Evolutionary conservation across 64 coral and sea anemone species (phyloP), one percentile per base, ranked within the genome.

Genomic region (Montipora efflorescens): DNA sequence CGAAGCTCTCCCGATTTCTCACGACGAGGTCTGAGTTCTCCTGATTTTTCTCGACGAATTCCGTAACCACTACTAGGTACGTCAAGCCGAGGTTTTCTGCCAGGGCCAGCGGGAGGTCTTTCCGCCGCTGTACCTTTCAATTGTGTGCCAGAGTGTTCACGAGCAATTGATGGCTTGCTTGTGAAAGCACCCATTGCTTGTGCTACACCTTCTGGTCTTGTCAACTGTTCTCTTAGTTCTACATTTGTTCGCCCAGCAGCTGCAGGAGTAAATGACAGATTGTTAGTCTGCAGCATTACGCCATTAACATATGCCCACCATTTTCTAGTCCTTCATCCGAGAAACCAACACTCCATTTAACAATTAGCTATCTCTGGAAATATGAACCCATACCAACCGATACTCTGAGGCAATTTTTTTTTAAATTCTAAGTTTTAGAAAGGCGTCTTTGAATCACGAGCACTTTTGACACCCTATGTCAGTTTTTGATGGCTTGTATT

Each of bases 31-130:
- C 72, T 90, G 69, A 96, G 91, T 23, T 96, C 95, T 1, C 90
- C 95, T 2, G 95, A 97, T 74, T 97, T 97, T 49, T 98, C 96
- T 53, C 96, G 89, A 18, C 93, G 92, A 4, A 95, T 85, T 16
- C 96, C 93, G 80, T 95, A 95, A 58, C 93, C 93, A 15, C 93
- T 95, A 36, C 93, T 95, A n/a, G 81, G 93, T 10, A 98, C 83
- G 50, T 83, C 86, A 43, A 95, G 82, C 2, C 88, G 84, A 58
- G 95, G 79, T 21, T 93, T 89, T 58, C 79, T 78, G 14, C 93
- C 93, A 25, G 84, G 67, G 18, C 90, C 45, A 53, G 67, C 44
- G 12, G 84, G 52, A 28, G 90, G 78, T 83, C 95, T 79, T 12
- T 87, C 74, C 70, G 91, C 79, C 10, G 79, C n/a, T 47, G 87